Evolutionary conservation across 2,113 vertebrate species (phyloP).

Genomic region (Sylvietta virens): DNA sequence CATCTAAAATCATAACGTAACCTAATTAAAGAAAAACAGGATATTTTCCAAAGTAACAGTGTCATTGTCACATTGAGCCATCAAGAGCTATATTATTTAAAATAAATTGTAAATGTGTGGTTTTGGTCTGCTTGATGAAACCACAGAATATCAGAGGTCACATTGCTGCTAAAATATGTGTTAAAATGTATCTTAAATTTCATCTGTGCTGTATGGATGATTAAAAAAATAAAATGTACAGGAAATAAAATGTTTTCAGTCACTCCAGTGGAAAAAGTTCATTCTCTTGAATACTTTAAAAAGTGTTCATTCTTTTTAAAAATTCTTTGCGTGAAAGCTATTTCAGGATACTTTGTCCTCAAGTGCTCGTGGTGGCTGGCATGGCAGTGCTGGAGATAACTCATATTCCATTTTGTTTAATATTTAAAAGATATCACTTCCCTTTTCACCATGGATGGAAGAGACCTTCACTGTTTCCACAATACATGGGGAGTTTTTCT

Average conservation of each 20-base stretch:
- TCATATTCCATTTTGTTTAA: not conserved
- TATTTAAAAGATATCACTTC: not conserved
- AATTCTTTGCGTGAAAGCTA: not conserved
- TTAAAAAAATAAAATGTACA: not conserved
- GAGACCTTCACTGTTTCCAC: not conserved
- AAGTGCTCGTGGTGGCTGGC: accelerated
- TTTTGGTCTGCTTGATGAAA: not conserved
- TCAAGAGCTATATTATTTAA: not conserved
- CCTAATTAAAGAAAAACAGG: not conserved
- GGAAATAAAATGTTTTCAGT: not conserved
- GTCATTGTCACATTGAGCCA: not conserved
- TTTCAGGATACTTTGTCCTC: not conserved
- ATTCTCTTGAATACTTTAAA: not conserved
- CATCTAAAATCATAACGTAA: not conserved
- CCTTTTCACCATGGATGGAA: not conserved
- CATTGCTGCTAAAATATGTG: not conserved
- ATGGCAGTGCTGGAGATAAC: not conserved
- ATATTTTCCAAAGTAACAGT: not conserved
- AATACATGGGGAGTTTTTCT: not conserved
- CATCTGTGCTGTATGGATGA: not conserved
- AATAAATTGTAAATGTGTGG: not conserved
- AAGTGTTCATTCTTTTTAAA: not conserved
- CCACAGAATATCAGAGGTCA: not conserved
- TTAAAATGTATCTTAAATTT: not conserved
- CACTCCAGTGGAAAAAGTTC: not conserved